Base-by-base conservation (phyloP, 2,888 invertebrate genomes). In the Trypoxylon attenuatum region DNA sequence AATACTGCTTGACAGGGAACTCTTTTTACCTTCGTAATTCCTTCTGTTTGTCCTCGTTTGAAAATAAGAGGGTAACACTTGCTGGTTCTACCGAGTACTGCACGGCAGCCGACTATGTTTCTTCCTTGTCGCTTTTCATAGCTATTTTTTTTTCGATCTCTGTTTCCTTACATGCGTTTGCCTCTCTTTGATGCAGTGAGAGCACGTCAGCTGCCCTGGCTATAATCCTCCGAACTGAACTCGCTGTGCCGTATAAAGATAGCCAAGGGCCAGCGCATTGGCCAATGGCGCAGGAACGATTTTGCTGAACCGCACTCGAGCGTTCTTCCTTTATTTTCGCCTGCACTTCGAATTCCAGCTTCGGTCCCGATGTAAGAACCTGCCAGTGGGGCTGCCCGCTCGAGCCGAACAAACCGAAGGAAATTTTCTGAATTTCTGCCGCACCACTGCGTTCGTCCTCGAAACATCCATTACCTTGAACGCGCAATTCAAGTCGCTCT, bases 141-240 rank as follows among this genome's bases (percentile, higher is more conserved):
- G 23, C 16, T 16, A 5, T 25, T n/a, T 39, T 27, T 56, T 56
- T 68, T 65, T 56, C n/a, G n/a, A n/a, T 66, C 53, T 60, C 27
- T 52, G 61, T 53, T 71, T 61, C 71, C 60, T 69, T 66, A 61
- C 56, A 54, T 61, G 63, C 53, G 56, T 47, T 58, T 63, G 5
- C 15, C 49, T 52, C 18, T 53, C 57, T 61, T 61, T 63, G 70
- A 55, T 42, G 53, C 70, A 61, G 62, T 71, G 72, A 80, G 83
- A 83, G 77, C 65, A 50, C 77, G 83, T 78, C 83, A 83, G 82
- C 79, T 84, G 83, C 80, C 73, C 69, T 57, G 71, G 74, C 82
- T 78, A 82, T 84, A 83, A 84, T 83, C 83, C 82, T 71, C 65
- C 75, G 78, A 78, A 77, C 73, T 56, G 78, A 71, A 71, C 69